Evolutionary conservation across 2,113 vertebrate species (phyloP), one percentile per base, ranked within the genome.

Genomic region (Pagrus major): DNA sequence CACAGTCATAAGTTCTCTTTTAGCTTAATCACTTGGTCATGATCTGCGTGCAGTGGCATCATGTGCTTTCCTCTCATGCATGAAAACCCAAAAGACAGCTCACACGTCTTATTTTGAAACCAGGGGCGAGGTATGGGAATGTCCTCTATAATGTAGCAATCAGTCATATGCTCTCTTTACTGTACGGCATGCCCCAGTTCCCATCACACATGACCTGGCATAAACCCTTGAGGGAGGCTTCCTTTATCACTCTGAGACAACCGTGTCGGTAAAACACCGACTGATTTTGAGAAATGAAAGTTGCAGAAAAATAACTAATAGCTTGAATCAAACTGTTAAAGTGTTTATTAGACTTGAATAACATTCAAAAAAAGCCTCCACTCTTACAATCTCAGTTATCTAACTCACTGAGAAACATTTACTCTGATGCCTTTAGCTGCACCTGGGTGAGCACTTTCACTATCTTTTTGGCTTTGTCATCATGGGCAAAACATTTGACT

Each of bases 101-200:
- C 76, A 83, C 67, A 81, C 73, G 31, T 78, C 46, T 76, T 64
- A 64, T 85, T 90, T 82, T 85, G 82, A 89, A 92, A 91, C 55
- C 69, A 65, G 64, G n/a, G 70, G 65, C 0, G 75, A 78, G 77
- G 58, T 89, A 78, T 61, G 69, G 82, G 78, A 80, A 84, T 81
- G 78, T 81, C 88, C 71, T 68, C 60, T 46, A 68, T 55, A 71
- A 74, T 74, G 69, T 63, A 55, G 59, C 81, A 86, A 74, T 66
- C 84, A 91, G 88, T 92, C 91, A 92, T 79, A 77, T 85, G 85
- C 76, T 88, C 56, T 74, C 35, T 80, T 84, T 63, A 91, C 86
- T 89, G 84, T 86, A 80, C 47, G 25, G 33, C 4, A 4, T 65
- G 76, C 59, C 55, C 76, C 84, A 86, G 39, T 92, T 89, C 81